Percentiles rank a stretch among this genome's conserved stretches.
These are phyloP conservation scores for Dendrolimus kikuchii DNA, from an alignment of 1,140 invertebrate species.

Conservation along the genomic window DNA sequence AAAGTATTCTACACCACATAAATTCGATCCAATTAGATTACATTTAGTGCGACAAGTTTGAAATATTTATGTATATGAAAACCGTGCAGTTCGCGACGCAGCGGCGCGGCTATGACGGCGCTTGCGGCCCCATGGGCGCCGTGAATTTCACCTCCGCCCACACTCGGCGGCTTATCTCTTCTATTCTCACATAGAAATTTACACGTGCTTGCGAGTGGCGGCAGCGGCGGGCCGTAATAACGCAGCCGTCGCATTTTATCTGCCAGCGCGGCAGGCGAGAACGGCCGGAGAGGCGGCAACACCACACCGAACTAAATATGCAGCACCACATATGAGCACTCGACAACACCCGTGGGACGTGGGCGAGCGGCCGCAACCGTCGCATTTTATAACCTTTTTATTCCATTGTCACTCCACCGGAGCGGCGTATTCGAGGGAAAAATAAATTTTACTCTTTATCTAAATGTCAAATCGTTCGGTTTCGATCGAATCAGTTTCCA, in stretches of 20 bases:
- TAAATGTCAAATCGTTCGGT: conserved; percentile 71
- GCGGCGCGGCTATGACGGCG: conserved; percentile 12
- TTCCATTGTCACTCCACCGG: conserved; percentile 64
- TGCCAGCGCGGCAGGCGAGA: conserved; percentile 35
- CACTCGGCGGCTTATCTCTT: conserved; percentile 46
- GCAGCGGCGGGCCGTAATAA: conserved; percentile 47
- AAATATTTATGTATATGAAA: conserved; percentile 21
- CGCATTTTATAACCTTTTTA: conserved; percentile 70
- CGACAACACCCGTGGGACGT: conserved; percentile 53
- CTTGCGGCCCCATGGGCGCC: conserved; percentile 27
- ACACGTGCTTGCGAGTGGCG: conserved; percentile 61
- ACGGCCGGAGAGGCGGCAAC: neutral
- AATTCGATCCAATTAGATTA: neutral
- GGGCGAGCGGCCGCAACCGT: conserved; percentile 48
- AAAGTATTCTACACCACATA: neutral
- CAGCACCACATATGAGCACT: conserved; percentile 33
- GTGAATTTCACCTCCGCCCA: conserved; percentile 47
- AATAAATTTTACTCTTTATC: conserved; percentile 70
- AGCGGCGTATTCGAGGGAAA: conserved; percentile 53
- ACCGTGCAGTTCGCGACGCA: conserved; percentile 19
- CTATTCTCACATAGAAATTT: conserved; percentile 65
- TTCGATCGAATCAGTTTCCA: conserved; percentile 71
- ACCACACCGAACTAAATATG: conserved; percentile 30
- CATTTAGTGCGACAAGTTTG: neutral
- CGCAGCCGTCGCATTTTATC: conserved; percentile 60